Percentiles rank a stretch among this genome's conserved stretches.
These are phyloP conservation scores for Ctena decussata DNA, from an alignment of 2,888 invertebrate genomes.

Conservation along the genomic window DNA sequence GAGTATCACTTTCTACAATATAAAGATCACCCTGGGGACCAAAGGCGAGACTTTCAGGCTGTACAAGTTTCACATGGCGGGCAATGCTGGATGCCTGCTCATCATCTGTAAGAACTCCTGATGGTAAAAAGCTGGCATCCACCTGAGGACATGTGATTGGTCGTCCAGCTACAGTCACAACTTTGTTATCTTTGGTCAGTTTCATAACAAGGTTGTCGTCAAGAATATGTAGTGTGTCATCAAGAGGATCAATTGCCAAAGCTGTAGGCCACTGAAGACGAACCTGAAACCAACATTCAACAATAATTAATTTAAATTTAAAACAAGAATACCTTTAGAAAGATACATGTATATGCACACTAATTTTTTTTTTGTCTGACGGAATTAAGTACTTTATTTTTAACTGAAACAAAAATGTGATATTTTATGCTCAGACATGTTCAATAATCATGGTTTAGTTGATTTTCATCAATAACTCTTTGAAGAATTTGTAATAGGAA, in stretches of 20 bases:
- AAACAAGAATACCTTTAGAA: no score
- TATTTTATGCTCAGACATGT: no score
- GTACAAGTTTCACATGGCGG: slow-evolving; percentile 95
- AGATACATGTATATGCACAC: no score
- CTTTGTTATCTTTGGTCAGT: slow-evolving; percentile 93
- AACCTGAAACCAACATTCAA: no score
- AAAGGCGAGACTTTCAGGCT: slow-evolving; percentile 95
- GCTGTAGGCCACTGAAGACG: slow-evolving; percentile 99
- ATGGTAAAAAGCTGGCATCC: slow-evolving; percentile 88
- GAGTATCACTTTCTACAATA: slow-evolving; percentile 96
- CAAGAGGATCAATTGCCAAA: slow-evolving; percentile 96
- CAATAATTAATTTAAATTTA: no score
- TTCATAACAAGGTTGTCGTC: slow-evolving; percentile 95
- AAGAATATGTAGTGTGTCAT: slow-evolving; percentile 97
- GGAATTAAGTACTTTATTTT: no score
- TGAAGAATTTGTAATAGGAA: no score
- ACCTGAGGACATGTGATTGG: slow-evolving; percentile 96
- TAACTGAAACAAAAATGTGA: no score
- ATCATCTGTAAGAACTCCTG: slow-evolving; percentile 81
- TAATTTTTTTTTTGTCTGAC: no score
- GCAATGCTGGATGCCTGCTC: slow-evolving; percentile 88
- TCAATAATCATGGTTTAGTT: no score
- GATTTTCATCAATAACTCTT: no score
- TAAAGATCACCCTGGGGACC: slow-evolving; percentile 97
- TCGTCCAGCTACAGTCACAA: slow-evolving; percentile 97